Conservation (phyloP, 2,888 invertebrate genomes). For the Volucella inanis region DNA sequence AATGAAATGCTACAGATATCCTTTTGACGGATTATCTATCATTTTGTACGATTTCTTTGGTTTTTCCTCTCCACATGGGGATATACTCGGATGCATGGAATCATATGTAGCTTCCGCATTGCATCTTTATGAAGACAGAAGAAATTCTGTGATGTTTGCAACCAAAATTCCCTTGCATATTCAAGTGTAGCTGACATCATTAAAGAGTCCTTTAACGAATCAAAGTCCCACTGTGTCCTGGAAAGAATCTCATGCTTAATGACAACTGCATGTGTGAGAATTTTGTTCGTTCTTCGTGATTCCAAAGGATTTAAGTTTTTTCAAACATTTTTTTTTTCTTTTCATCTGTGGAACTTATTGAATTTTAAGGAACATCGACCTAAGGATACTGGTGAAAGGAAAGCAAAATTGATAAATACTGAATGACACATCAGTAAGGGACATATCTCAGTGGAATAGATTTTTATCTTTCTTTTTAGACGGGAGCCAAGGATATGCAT, state of each 20-base stretch:
- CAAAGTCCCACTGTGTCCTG: slow-evolving; percentile 10
- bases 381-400: slow-evolving; percentile 45
- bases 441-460: slow-evolving; percentile 12
- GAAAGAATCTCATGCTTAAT: slow-evolving; percentile 8
- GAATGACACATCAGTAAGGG: slow-evolving; percentile 56
- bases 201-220: slow-evolving; percentile 32
- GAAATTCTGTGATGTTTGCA: neutral
- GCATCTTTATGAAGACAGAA: too few relatives aligned
- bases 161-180: slow-evolving; percentile 20
- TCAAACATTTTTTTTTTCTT: neutral
- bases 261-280: slow-evolving; percentile 14
- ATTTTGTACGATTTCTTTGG: too few relatives aligned
- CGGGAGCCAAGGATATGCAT: slow-evolving; percentile 51
- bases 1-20: too few relatives aligned
- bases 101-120: too few relatives aligned
- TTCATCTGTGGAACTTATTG: slow-evolving; percentile 12
- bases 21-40: too few relatives aligned
- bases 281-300: neutral
- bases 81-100: too few relatives aligned
- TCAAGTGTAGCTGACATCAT: slow-evolving; percentile 10
- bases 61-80: too few relatives aligned
- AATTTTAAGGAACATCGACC: slow-evolving; percentile 38
- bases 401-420: slow-evolving; percentile 60
- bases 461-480: slow-evolving; percentile 22
- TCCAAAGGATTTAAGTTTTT: slow-evolving; percentile 11